These are phyloP conservation scores for Prietella phreatophila DNA, from an alignment of 2,113 vertebrate genomes.

Conservation along the genomic window DNA sequence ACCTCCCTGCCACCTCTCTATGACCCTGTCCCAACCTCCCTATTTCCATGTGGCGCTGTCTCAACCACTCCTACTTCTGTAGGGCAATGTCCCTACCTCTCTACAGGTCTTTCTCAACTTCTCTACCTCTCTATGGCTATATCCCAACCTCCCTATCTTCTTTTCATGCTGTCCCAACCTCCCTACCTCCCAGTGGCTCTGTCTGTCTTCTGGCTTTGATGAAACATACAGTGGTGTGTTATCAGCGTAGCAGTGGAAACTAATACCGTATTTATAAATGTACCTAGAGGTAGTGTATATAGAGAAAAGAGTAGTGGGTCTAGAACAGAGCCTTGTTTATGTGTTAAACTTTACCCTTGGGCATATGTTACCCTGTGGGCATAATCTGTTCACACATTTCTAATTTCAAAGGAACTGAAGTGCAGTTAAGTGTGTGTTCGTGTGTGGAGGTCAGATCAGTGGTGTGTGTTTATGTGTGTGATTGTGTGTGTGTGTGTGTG, in stretches of 20 bases:
- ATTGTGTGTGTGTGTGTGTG: constrained; percentile 5
- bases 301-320: background rate
- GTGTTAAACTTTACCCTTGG: no score
- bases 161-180: background rate
- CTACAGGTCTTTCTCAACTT: background rate
- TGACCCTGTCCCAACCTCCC: no score
- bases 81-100: background rate
- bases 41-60: rapidly evolving
- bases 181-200: background rate
- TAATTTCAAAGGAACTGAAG: background rate
- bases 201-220: background rate
- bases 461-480: no score
- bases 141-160: background rate
- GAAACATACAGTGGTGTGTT: background rate
- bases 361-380: background rate
- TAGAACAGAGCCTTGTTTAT: background rate
- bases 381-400: background rate
- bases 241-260: background rate
- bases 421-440: background rate
- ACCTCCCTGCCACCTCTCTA: background rate
- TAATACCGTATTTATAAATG: background rate
- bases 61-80: background rate
- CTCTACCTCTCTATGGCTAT: background rate
- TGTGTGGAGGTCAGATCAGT: background rate
- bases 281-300: background rate